Conservation (phyloP, 30 jellyfish, hydroid and myxozoan genomes). For the Mastigias papua region DNA sequence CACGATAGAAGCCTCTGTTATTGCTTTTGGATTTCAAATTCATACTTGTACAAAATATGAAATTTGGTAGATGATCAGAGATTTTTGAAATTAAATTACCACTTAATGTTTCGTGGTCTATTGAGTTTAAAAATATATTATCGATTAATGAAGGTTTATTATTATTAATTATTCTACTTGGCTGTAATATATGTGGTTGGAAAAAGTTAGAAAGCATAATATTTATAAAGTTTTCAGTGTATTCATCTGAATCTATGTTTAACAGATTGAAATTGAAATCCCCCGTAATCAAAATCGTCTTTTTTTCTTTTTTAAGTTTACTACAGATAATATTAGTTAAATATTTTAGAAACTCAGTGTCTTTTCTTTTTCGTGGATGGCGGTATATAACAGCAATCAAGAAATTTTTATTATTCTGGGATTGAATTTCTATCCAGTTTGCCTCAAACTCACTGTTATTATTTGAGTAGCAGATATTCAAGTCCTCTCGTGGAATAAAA, state of each 20-base stretch:
- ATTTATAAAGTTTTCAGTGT: constrained; percentile 40
- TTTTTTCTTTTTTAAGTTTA: constrained; percentile 7
- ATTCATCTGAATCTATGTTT: constrained; percentile 31
- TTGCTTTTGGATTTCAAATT: constrained; percentile 6
- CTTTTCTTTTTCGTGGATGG: constrained; percentile 57
- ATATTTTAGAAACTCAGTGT: constrained; percentile 35
- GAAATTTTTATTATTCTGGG: constrained; percentile 26
- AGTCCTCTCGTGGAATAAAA: constrained; percentile 46
- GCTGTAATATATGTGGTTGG: constrained; percentile 58
- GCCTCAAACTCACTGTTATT: constrained; percentile 39
- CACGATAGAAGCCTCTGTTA: constrained; percentile 35
- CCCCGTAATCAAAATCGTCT: constrained; percentile 31
- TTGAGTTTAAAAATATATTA: constrained; percentile 30
- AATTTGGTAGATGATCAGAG: constrained; percentile 48
- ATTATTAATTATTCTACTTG: constrained; percentile 18
- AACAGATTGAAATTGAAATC: constrained; percentile 47
- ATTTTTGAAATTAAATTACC: constrained; percentile 44
- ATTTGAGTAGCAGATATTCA: constrained; percentile 10
- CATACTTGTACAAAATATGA: constrained; percentile 32
- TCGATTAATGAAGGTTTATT: constrained; percentile 43
- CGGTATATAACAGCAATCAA: constrained; percentile 45
- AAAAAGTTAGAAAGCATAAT: constrained; percentile 49
- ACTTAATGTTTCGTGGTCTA: constrained; percentile 28
- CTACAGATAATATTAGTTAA: constrained; percentile 24
- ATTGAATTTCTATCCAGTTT: constrained; percentile 51